These are phyloP conservation scores for Scaptomyza caliginosa DNA, from an alignment of 2,888 invertebrate species.

Conservation along the genomic window DNA sequence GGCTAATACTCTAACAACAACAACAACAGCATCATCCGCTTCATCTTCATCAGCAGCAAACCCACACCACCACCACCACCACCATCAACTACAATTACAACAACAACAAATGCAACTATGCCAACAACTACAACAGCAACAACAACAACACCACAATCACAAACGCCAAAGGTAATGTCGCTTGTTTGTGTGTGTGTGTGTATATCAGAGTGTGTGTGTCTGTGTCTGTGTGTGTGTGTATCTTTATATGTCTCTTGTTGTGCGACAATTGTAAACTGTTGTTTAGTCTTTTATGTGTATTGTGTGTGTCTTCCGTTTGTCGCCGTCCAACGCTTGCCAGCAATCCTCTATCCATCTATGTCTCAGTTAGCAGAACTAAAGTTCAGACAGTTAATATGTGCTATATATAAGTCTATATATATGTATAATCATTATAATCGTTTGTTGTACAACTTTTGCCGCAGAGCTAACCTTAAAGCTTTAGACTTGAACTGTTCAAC, in stretches of 20 bases:
- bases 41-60: slow-evolving; percentile 9
- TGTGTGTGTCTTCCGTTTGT: slow-evolving; percentile 23
- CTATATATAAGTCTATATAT: slow-evolving; percentile 10
- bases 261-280: slow-evolving; percentile 62
- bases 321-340: neutral
- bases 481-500: neutral
- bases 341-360: neutral
- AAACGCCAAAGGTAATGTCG: slow-evolving; percentile 77
- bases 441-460: slow-evolving; percentile 30
- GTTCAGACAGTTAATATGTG: slow-evolving; percentile 5
- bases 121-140: slow-evolving; percentile 56
- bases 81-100: slow-evolving; percentile 44
- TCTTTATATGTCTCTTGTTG: slow-evolving; percentile 38
- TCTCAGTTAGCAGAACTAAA: slow-evolving; percentile 10
- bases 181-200: slow-evolving; percentile 51
- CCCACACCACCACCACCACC: slow-evolving; percentile 17
- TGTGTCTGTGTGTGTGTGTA: slow-evolving; percentile 7
- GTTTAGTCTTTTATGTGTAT: slow-evolving; percentile 37
- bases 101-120: slow-evolving; percentile 56
- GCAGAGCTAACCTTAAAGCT: slow-evolving; percentile 32
- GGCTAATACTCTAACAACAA: slow-evolving; percentile 49
- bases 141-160: slow-evolving; percentile 68
- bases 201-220: neutral
- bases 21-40: slow-evolving; percentile 38
- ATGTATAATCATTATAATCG: slow-evolving; percentile 43